A percentile compares a stretch with the other conserved stretches of the same genome.
Evolutionary conservation across 1,140 invertebrate species (phyloP).

Genomic region (Euura saliciscinereae): DNA sequence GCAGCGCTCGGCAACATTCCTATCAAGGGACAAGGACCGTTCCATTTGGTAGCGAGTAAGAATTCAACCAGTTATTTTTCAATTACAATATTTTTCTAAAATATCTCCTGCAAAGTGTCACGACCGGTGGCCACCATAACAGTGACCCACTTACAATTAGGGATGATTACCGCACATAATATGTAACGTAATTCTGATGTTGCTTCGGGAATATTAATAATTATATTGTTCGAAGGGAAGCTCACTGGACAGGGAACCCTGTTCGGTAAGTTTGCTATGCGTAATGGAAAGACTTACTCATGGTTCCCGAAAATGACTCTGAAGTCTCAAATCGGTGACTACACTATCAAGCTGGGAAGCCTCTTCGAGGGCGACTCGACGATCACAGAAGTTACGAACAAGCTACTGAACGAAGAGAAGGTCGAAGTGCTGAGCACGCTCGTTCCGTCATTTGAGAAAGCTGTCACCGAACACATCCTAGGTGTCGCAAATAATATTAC

Average conservation of each 20-base stretch:
- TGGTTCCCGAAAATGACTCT: not conserved
- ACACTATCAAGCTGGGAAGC: not conserved
- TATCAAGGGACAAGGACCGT: not conserved
- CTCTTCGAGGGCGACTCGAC: not conserved
- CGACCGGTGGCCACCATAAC: too few species aligned
- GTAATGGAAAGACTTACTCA: not conserved
- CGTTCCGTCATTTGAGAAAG: not conserved
- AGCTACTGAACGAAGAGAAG: not conserved
- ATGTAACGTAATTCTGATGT: too few species aligned
- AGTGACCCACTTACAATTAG: too few species aligned
- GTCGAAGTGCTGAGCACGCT: not conserved
- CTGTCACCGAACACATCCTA: not conserved
- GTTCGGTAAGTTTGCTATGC: not conserved
- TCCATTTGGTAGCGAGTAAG: not conserved
- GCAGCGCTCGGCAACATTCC: constrained; percentile 58
- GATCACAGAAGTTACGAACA: not conserved
- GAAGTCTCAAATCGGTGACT: not conserved
- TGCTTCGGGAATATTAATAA: too few species aligned
- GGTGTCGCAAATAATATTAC: not conserved
- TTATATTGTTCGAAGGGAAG: too few species aligned
- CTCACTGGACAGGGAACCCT: not conserved
- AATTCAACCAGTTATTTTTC: too few species aligned
- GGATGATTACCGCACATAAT: too few species aligned
- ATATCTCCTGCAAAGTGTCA: too few species aligned
- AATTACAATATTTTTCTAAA: too few species aligned